Evolutionary conservation across 2,797 vertebrate species (phyloP), one percentile per base, ranked within the genome.

Genomic region (Nyctalus aviator): DNA sequence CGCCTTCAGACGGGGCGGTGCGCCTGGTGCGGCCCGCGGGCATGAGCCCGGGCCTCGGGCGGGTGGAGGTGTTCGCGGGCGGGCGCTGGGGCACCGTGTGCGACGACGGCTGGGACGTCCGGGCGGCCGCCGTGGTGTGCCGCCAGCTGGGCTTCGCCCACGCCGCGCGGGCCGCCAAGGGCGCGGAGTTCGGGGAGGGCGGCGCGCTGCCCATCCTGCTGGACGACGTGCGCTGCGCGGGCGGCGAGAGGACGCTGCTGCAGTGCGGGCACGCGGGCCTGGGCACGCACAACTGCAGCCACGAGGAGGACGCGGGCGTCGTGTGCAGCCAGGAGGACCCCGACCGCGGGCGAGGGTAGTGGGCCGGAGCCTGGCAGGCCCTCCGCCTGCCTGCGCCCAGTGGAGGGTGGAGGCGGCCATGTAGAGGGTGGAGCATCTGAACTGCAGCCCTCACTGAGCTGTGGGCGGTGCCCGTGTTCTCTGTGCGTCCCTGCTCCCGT

Each of bases 11-110:
- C 0, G 99, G 99, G 0, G 92, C 97, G 0, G 98, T 99, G 93
- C 98, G 99, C 96, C 97, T 99, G 97, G 98, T 97, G 50, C 98
- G 98, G 5, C 96, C 96, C 8, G 91, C 85, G 0, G 97, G 97
- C 21, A 97, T 85, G 0, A 46, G 97, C 12, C 76, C 57, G 0
- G 98, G 99, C 97, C 97, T 94, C 0, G 99, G 99, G 20, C 98
- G 99, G 3, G 99, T 99, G 90, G 99, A 99, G 97, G 87, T 99
- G 62, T 99, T 98, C 21, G 84, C 97, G 6, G 87, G 97, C 0
- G 98, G 99, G 0, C 90, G 98, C 73, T 99, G 99, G 99, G 99
- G 99, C 50, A 99, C 99, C 0, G 98, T 99, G 69, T 99, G 99
- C 0, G 99, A 99, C 0, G 99, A 99, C 2, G 97, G 99, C 13